Evolutionary conservation across 64 coral and sea anemone species (phyloP).

Genomic region (Montipora cactus): DNA sequence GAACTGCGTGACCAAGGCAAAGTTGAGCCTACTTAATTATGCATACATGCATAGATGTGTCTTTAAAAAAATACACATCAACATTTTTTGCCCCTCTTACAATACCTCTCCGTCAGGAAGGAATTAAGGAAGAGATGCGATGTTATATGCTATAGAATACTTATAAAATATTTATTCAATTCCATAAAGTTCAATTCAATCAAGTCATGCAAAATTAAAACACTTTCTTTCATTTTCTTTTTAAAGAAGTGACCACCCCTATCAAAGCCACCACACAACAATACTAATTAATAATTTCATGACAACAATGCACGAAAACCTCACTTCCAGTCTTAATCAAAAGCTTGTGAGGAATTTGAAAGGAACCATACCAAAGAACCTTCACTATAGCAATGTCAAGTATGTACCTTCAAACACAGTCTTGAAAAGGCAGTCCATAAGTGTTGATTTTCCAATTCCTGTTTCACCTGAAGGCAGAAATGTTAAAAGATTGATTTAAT

Average conservation of each 20-base stretch:
- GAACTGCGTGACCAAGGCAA: too few relatives aligned
- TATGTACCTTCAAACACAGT: slow-evolving; percentile 93
- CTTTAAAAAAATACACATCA: too few relatives aligned
- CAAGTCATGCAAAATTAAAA: slow-evolving; percentile 26
- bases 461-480: slow-evolving; percentile 78
- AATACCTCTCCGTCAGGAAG: too few relatives aligned
- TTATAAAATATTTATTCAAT: too few relatives aligned
- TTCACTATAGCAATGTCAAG: not conserved
- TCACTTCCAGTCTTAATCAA: not conserved
- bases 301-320: not conserved
- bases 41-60: too few relatives aligned
- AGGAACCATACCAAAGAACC: not conserved
- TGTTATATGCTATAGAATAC: too few relatives aligned
- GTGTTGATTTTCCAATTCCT: slow-evolving; percentile 94
- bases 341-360: slow-evolving; percentile 27
- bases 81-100: too few relatives aligned
- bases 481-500: not conserved
- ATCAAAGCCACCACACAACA: slow-evolving; percentile 10
- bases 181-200: not conserved
- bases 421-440: slow-evolving; percentile 98
- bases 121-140: too few relatives aligned
- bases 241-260: slow-evolving; percentile 16
- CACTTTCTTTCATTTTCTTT: not conserved
- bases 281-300: slow-evolving; percentile 35
- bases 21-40: too few relatives aligned